Conservation (phyloP, 2,888 invertebrate species). For the Folsomia manolachei region DNA sequence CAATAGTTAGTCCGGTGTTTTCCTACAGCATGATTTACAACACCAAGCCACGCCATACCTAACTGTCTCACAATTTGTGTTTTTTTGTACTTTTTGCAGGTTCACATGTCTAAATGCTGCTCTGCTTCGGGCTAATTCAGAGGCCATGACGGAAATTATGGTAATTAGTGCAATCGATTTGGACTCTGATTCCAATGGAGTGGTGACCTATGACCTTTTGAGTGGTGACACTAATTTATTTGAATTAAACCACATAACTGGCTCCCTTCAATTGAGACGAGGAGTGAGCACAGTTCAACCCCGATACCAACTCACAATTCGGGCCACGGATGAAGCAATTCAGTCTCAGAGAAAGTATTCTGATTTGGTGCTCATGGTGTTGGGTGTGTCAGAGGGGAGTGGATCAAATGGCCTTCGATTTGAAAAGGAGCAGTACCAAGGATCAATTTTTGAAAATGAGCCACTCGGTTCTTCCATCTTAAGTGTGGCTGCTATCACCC, state of each 20-base stretch:
- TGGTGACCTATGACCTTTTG: slow-evolving; percentile 84
- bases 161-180: slow-evolving; percentile 78
- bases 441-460: slow-evolving; percentile 85
- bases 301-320: slow-evolving; percentile 76
- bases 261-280: slow-evolving; percentile 67
- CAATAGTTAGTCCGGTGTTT: not conserved
- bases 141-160: slow-evolving; percentile 65
- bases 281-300: slow-evolving; percentile 65
- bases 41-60: not conserved
- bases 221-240: slow-evolving; percentile 71
- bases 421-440: slow-evolving; percentile 64
- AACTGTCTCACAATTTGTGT: not conserved
- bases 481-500: slow-evolving; percentile 70
- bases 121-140: slow-evolving; percentile 63
- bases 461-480: slow-evolving; percentile 80
- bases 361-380: slow-evolving; percentile 80
- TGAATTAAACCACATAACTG: slow-evolving; percentile 74
- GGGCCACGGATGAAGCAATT: slow-evolving; percentile 89
- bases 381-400: slow-evolving; percentile 62
- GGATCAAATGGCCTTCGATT: slow-evolving; percentile 56
- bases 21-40: not conserved
- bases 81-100: slow-evolving; percentile 19
- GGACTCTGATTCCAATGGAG: slow-evolving; percentile 86
- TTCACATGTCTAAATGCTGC: slow-evolving; percentile 91
- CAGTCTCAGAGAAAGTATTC: slow-evolving; percentile 82